Conservation (phyloP, 2,113 vertebrate species). For the Pandion haliaetus region DNA sequence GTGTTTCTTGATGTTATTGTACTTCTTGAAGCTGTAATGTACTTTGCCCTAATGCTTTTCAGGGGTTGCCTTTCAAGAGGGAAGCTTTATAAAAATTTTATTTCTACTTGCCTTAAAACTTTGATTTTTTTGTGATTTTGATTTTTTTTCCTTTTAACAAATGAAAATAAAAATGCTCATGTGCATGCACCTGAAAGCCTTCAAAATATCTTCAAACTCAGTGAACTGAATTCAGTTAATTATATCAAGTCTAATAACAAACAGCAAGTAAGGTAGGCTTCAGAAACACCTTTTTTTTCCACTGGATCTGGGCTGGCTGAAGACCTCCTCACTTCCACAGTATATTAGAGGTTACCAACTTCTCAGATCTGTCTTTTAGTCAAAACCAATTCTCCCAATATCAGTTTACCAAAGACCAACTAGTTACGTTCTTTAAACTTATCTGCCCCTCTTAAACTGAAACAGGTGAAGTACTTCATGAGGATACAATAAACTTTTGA, state of each 20-base stretch:
- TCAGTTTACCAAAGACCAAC: neutral
- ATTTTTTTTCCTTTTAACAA: neutral
- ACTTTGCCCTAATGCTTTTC: neutral
- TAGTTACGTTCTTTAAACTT: neutral
- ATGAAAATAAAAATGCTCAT: neutral
- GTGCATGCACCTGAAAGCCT: neutral
- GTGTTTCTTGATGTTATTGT: neutral
- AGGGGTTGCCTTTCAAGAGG: neutral
- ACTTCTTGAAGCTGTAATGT: neutral
- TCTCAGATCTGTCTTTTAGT: neutral
- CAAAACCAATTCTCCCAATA: neutral
- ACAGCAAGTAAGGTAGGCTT: neutral
- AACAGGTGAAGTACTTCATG: neutral
- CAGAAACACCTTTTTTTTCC: neutral
- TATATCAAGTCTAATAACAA: neutral
- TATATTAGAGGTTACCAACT: neutral
- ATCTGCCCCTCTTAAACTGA: neutral
- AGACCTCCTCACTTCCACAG: neutral
- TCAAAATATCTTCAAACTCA: neutral
- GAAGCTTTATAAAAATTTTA: neutral
- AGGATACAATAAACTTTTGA: neutral
- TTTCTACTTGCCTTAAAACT: neutral
- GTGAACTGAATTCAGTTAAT: neutral
- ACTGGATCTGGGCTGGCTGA: neutral
- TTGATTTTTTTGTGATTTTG: neutral